Evolutionary conservation across 2,797 vertebrate species (phyloP), one percentile per base, ranked within the genome.

Genomic region (Chlorospingus flavigularis): DNA sequence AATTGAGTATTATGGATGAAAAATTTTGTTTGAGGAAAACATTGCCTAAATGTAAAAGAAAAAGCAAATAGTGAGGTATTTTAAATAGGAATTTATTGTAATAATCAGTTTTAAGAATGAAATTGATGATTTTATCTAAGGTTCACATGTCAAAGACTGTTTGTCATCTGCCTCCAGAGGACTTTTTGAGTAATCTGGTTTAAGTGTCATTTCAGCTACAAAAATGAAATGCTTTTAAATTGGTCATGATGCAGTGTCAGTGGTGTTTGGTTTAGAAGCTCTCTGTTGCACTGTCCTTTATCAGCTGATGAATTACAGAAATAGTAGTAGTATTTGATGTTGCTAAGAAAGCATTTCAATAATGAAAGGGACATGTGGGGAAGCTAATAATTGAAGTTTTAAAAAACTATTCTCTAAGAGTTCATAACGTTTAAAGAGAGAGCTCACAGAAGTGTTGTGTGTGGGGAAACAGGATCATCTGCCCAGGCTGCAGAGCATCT

Each of bases 1-100:
- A 23, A 55, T 55, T n/a, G 4, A 10, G 20, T 55, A 5, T 55
- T 33, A 33, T 0, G 0, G 4, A 3, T 55, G 20, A 15, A 55
- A n/a, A 23, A 7, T 55, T 55, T 14, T 55, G 2, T 55, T 24
- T 4, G 6, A 7, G 21, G 1, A 24, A 10, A 15, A 33, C 9
- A 2, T 55, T 33, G 9, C n/a, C n/a, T 33, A 24, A 16, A 33
- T 23, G 9, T 55, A 33, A 7, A 33, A 33, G 20, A 23, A 55
- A 16, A 33, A 33, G 20, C 5, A 33, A 33, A 33, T 15, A 24
- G 13, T 23, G 54, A 33, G 14, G n/a, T 24, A 33, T 33, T 55
- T 55, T 7, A 33, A 33, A 23, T 31, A 10, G 13, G 3, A 33
- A 9, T 23, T 55, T 15, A 23, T 15, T 3, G 19, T 10, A 23